These are phyloP conservation scores for Orcinus orca DNA, from an alignment of 2,113 vertebrate species.

Conservation along the genomic window DNA sequence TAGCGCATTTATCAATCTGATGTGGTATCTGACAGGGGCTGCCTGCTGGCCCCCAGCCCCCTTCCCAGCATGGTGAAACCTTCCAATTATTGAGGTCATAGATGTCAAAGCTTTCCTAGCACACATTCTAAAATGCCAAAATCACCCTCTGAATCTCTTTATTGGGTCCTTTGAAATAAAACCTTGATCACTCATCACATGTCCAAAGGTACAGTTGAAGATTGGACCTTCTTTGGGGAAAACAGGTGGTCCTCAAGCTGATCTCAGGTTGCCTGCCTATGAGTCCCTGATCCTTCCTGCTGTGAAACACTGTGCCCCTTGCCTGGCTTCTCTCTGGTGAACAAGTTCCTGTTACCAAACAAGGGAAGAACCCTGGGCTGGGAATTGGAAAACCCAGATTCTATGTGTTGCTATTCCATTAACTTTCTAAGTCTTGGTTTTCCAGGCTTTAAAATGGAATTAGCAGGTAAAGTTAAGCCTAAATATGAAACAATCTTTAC, in stretches of 20 bases:
- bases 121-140: constrained; percentile 46
- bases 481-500: background rate
- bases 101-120: constrained; percentile 28
- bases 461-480: background rate
- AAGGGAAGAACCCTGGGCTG: too few relatives aligned
- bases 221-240: background rate
- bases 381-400: background rate
- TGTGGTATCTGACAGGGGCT: constrained; percentile 43
- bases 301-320: accelerated
- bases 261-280: too few relatives aligned
- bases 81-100: constrained; percentile 57
- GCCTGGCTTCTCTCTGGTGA: background rate
- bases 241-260: accelerated
- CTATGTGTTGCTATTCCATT: accelerated
- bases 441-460: background rate
- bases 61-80: background rate
- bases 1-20: constrained; percentile 56
- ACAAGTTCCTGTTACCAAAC: background rate
- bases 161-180: constrained; percentile 6
- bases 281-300: too few relatives aligned
- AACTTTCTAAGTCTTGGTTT: background rate
- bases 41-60: background rate
- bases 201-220: background rate
- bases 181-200: background rate
- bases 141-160: background rate